phyloP scores from a whole-genome alignment of 1,140 invertebrate genomes.

The Drosophila prosaltans region DNA sequence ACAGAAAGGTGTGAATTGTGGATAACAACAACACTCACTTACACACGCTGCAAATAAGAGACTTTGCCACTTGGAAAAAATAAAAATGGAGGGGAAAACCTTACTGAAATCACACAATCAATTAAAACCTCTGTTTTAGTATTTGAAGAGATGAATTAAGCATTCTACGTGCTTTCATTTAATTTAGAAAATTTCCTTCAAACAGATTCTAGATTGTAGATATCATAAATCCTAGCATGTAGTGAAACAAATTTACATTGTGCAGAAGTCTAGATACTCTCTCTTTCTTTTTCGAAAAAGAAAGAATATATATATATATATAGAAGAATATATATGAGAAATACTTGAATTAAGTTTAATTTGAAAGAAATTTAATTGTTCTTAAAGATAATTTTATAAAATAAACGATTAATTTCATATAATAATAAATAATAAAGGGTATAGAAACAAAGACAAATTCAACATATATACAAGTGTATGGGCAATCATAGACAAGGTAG shows the following conservation, averaged over 20 bases:
- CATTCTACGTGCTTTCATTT: conserved; percentile 19
- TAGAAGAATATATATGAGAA: too few relatives aligned
- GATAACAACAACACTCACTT: background rate
- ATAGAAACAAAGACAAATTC: background rate
- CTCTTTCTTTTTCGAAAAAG: too few relatives aligned
- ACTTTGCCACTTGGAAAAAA: background rate
- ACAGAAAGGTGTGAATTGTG: conserved; percentile 59
- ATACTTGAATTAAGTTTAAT: too few relatives aligned
- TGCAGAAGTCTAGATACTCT: background rate
- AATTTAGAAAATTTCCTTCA: conserved; percentile 4
- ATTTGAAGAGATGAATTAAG: background rate
- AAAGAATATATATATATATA: too few relatives aligned
- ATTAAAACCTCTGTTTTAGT: conserved; percentile 8
- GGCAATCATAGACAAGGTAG: background rate
- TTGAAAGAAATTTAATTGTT: too few relatives aligned
- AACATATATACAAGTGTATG: background rate
- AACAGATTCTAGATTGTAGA: conserved; percentile 34
- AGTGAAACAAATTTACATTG: too few relatives aligned
- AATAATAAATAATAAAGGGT: background rate
- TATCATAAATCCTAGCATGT: conserved; percentile 14
- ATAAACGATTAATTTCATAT: too few relatives aligned
- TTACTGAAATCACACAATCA: conserved; percentile 6
- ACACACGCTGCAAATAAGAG: background rate
- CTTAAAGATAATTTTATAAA: too few relatives aligned
- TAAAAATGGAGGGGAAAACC: background rate